Evolutionary conservation across 2,113 vertebrate genomes (phyloP).

Genomic region (Boulengeromyrus knoepffleri): DNA sequence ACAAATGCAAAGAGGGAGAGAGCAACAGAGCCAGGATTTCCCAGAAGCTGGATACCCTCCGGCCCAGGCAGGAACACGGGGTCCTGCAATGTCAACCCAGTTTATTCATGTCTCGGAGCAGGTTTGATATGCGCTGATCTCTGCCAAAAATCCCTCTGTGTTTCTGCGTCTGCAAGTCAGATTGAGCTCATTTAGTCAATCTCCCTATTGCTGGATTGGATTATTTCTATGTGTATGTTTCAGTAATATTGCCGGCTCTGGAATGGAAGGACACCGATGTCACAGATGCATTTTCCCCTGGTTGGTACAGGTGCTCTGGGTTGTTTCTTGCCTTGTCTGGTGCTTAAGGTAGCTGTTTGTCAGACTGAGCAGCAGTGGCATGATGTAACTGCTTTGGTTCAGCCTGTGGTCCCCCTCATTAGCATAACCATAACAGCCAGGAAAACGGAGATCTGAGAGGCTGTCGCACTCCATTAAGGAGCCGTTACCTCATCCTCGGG

Average conservation of each 20-base stretch:
- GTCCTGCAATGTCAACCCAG: background rate
- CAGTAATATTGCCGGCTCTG: background rate
- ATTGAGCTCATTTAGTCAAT: background rate
- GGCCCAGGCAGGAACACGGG: background rate
- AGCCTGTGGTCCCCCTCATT: background rate
- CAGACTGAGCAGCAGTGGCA: background rate
- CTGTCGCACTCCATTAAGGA: constrained; percentile 22
- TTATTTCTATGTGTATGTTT: background rate
- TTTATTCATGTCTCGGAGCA: background rate
- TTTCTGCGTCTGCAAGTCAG: background rate
- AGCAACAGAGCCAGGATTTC: background rate
- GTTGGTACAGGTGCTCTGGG: background rate
- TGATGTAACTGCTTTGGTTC: background rate
- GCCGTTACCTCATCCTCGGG: constrained; percentile 23
- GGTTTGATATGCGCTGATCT: background rate
- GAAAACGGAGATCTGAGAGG: background rate
- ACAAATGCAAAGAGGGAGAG: background rate
- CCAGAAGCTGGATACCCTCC: background rate
- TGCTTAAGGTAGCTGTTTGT: background rate
- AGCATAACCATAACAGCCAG: constrained; percentile 5
- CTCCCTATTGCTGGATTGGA: background rate
- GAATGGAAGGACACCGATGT: background rate
- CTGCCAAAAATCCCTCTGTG: background rate
- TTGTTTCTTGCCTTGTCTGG: background rate
- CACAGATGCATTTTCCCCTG: background rate